phyloP scores from a whole-genome alignment of 2,888 invertebrate genomes.

The Acanthoscelides obtectus region DNA sequence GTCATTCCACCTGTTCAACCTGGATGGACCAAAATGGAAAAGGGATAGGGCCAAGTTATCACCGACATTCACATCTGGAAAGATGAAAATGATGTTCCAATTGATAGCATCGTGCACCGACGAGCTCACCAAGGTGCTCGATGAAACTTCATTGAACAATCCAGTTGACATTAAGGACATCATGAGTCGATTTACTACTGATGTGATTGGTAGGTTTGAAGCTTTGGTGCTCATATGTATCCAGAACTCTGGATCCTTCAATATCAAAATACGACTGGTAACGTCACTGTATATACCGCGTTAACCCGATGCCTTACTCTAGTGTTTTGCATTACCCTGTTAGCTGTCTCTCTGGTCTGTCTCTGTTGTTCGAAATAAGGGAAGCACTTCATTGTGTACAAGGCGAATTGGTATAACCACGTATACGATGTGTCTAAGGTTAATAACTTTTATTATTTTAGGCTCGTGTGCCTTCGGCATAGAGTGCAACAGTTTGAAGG shows the following conservation, averaged over 20 bases:
- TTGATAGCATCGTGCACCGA: slow-evolving; percentile 22
- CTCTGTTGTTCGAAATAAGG: no score
- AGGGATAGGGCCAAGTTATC: slow-evolving; percentile 38
- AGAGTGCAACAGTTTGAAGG: background rate
- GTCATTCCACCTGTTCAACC: slow-evolving; percentile 53
- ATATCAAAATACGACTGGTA: no score
- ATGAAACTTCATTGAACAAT: background rate
- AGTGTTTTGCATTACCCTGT: no score
- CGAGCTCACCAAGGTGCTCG: slow-evolving; percentile 1
- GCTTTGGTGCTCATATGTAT: no score
- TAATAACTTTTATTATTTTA: background rate
- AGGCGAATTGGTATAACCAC: background rate
- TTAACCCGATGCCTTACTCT: no score
- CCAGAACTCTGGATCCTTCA: no score
- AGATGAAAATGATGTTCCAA: slow-evolving; percentile 43
- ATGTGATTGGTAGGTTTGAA: slow-evolving; percentile 8
- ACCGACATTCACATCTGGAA: slow-evolving; percentile 38
- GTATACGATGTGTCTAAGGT: background rate
- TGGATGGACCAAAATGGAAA: slow-evolving; percentile 57
- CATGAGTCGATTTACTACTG: slow-evolving; percentile 8
- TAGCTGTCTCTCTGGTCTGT: no score
- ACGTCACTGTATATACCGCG: no score
- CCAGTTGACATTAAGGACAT: slow-evolving; percentile 9
- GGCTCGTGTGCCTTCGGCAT: background rate
- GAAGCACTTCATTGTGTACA: background rate